Conservation (phyloP, 2,888 invertebrate genomes). For the Leptopilina drosophilae region DNA sequence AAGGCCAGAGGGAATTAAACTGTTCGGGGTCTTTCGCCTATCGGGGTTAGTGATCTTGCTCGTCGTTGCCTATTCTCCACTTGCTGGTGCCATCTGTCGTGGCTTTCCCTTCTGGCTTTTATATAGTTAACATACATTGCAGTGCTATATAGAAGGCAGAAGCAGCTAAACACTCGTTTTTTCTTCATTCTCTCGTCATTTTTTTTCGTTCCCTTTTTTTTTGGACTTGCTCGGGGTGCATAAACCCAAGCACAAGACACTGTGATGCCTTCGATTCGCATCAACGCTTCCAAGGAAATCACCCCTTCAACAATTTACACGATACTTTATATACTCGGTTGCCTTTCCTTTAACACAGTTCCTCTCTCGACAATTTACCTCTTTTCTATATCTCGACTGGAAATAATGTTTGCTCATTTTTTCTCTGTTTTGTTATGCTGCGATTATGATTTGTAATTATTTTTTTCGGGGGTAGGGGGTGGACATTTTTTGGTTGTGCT, state of each 20-base stretch:
- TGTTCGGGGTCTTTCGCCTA: constrained; percentile 65
- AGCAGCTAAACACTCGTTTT: constrained; percentile 42
- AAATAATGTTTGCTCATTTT: background rate
- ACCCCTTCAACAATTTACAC: constrained; percentile 18
- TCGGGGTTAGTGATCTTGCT: constrained; percentile 71
- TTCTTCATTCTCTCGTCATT: too few species aligned
- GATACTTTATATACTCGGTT: constrained; percentile 12
- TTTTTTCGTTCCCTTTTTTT: background rate
- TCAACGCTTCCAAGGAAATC: constrained; percentile 31
- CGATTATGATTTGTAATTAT: too few species aligned
- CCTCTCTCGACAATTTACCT: constrained; percentile 11
- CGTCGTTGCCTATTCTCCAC: constrained; percentile 64
- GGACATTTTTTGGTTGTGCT: too few species aligned
- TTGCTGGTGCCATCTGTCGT: constrained; percentile 71
- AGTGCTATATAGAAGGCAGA: too few species aligned
- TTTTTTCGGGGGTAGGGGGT: too few species aligned
- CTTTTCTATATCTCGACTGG: constrained; percentile 7
- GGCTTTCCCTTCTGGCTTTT: too few species aligned
- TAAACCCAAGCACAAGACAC: constrained; percentile 10
- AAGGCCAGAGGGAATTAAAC: constrained; percentile 59
- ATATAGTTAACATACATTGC: too few species aligned
- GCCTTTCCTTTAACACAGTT: constrained; percentile 5
- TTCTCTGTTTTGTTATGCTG: too few species aligned
- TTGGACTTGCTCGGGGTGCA: constrained; percentile 43
- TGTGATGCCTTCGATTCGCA: background rate